A percentile compares a stretch with the other conserved stretches of the same genome.
Conservation (phyloP, 2,113 vertebrate species). For the Engraulis encrasicolus region DNA sequence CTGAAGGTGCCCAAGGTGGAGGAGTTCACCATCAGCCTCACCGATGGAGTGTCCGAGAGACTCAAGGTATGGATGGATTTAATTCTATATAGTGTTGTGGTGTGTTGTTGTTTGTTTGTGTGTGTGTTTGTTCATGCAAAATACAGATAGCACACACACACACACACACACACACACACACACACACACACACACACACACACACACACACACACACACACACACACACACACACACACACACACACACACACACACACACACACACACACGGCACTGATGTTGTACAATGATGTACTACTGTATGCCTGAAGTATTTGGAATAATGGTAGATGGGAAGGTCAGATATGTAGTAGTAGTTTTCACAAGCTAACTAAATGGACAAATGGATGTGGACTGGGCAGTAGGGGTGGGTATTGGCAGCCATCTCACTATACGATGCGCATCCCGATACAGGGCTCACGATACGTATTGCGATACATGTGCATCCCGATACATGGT, state of each 20-base stretch:
- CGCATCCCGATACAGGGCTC: no score
- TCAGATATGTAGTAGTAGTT: no score
- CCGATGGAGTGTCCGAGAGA: slow-evolving; percentile 85
- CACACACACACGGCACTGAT: neutral
- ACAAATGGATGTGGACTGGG: no score
- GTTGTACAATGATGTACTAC: no score
- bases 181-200: neutral
- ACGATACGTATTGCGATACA: no score
- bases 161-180: neutral
- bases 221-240: neutral
- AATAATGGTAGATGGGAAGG: no score
- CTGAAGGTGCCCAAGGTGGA: slow-evolving; percentile 97
- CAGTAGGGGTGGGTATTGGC: no score
- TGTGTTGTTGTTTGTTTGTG: neutral
- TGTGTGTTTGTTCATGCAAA: neutral
- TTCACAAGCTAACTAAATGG: no score
- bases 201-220: neutral
- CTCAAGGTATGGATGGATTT: slow-evolving; percentile 78
- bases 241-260: neutral
- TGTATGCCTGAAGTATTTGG: no score
- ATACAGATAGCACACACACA: no score
- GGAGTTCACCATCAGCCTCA: slow-evolving; percentile 97
- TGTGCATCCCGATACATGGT: no score
- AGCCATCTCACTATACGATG: no score
- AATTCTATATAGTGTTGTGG: neutral